phyloP scores from a whole-genome alignment of 2,797 vertebrate species.

The Dendrocincla fuliginosa region DNA sequence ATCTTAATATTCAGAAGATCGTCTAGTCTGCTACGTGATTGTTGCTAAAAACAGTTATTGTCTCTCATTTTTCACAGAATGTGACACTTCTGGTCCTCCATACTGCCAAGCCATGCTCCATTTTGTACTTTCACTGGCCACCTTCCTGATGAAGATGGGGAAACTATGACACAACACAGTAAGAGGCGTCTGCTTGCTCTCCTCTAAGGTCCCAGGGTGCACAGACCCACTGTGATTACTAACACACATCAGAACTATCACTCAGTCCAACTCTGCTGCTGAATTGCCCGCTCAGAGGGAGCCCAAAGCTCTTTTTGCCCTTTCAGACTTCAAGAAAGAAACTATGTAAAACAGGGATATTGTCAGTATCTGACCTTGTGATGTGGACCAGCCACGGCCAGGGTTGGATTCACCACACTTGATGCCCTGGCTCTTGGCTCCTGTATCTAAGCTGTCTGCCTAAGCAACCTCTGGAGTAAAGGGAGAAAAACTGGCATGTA shows the following conservation, averaged over 20 bases:
- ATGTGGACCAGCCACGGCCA: fast-evolving
- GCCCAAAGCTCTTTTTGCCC: neutral
- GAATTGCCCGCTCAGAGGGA: neutral
- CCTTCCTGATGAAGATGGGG: neutral
- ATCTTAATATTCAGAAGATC: neutral
- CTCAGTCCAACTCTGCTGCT: neutral
- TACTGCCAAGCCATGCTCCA: neutral
- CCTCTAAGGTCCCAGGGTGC: neutral
- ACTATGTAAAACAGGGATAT: fast-evolving
- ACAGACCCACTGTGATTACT: neutral
- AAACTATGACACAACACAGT: fast-evolving
- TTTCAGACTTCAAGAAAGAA: neutral
- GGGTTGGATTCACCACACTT: neutral
- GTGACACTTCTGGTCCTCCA: neutral
- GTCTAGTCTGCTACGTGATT: neutral
- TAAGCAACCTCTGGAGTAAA: neutral
- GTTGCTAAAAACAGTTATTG: neutral
- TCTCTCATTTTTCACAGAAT: neutral
- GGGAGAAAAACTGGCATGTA: neutral
- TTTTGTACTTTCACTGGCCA: neutral
- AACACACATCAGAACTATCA: neutral
- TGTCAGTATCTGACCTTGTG: neutral
- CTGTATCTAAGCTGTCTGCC: neutral
- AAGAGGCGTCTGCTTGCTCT: neutral
- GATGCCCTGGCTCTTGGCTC: neutral